phyloP scores from a whole-genome alignment of 1,140 invertebrate species.

The Arion vulgaris region DNA sequence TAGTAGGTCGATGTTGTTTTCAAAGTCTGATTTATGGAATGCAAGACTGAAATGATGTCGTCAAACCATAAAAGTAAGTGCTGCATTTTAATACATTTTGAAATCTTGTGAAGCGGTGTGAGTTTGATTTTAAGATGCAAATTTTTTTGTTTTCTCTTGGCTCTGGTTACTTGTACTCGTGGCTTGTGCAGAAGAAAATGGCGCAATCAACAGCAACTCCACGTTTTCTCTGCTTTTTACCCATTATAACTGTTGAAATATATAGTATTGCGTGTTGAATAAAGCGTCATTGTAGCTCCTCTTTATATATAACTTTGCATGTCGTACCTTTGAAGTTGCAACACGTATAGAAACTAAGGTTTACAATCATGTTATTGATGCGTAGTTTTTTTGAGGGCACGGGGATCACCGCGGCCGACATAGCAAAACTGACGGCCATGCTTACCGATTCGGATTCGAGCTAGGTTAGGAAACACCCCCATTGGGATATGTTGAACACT shows the following conservation, averaged over 20 bases:
- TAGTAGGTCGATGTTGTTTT: slow-evolving; percentile 34
- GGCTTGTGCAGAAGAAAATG: slow-evolving; percentile 22
- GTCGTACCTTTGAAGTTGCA: neutral
- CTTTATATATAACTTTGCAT: neutral
- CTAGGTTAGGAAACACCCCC: slow-evolving; percentile 26
- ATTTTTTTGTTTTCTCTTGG: neutral
- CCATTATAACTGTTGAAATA: neutral
- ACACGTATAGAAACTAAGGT: neutral
- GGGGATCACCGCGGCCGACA: slow-evolving; percentile 35
- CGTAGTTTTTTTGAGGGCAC: slow-evolving; percentile 30
- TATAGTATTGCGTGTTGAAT: neutral
- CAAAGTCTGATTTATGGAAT: slow-evolving; percentile 16
- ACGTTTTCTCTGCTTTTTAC: neutral
- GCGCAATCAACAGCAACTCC: slow-evolving; percentile 3
- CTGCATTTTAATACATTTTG: neutral
- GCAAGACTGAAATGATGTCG: slow-evolving; percentile 16
- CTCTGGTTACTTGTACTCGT: slow-evolving; percentile 30
- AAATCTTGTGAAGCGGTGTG: neutral
- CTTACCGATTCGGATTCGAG: neutral
- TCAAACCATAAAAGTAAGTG: slow-evolving; percentile 20
- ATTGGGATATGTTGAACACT: neutral
- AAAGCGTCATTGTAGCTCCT: neutral
- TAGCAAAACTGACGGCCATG: slow-evolving; percentile 21
- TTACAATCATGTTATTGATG: neutral
- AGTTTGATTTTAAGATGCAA: neutral